A percentile compares a stretch with the other conserved stretches of the same genome.
These are phyloP conservation scores for Liolophura sinensis DNA, from an alignment of 1,140 invertebrate genomes.

Conservation along the genomic window DNA sequence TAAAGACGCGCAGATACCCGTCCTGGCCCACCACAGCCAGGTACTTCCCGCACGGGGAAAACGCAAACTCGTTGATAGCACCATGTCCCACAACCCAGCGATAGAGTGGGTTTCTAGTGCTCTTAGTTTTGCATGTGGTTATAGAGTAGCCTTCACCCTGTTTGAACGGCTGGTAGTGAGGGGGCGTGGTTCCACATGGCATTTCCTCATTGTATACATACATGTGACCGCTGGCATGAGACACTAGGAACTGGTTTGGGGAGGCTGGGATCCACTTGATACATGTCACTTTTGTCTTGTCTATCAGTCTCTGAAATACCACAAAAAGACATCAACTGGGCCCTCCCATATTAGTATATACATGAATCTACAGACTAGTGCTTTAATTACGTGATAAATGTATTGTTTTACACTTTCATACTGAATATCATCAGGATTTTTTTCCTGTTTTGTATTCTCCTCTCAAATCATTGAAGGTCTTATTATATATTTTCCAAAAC, in stretches of 20 bases:
- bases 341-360: not conserved
- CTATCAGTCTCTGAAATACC: slow-evolving; percentile 85
- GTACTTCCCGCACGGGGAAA: slow-evolving; percentile 91
- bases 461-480: too few species aligned
- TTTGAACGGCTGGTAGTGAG: slow-evolving; percentile 92
- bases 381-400: too few species aligned
- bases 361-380: not conserved
- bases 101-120: slow-evolving; percentile 92
- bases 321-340: slow-evolving; percentile 22
- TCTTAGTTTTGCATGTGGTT: slow-evolving; percentile 95
- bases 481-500: too few species aligned
- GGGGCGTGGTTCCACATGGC: slow-evolving; percentile 78
- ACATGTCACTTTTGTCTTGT: slow-evolving; percentile 98
- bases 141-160: slow-evolving; percentile 92
- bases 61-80: slow-evolving; percentile 95
- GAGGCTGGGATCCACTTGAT: slow-evolving; percentile 96
- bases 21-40: slow-evolving; percentile 83
- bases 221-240: slow-evolving; percentile 94
- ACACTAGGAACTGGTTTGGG: slow-evolving; percentile 88
- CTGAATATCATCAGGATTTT: too few species aligned
- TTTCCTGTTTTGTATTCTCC: too few species aligned
- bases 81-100: slow-evolving; percentile 68
- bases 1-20: slow-evolving; percentile 94
- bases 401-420: too few species aligned
- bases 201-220: slow-evolving; percentile 98